These are phyloP conservation scores for Cryptus viduatorius DNA, from an alignment of 2,888 invertebrate species.

Conservation along the genomic window DNA sequence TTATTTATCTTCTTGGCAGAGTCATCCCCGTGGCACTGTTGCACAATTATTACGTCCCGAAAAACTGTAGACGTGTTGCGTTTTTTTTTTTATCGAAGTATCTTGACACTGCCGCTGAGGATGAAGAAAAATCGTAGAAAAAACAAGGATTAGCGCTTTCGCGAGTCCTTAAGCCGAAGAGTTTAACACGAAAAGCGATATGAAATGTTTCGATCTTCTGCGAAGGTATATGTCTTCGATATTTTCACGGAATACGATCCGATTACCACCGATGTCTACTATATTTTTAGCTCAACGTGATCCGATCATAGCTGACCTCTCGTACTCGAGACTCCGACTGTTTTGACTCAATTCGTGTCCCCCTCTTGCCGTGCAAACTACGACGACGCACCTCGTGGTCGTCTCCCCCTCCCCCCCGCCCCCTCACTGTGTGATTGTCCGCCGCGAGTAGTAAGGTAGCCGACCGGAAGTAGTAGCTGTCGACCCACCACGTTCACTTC, in stretches of 20 bases:
- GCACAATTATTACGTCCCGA: constrained; percentile 11
- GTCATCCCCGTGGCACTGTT: constrained; percentile 25
- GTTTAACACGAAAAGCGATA: too few relatives aligned
- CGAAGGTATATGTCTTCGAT: background rate
- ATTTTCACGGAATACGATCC: background rate
- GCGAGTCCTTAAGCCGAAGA: background rate
- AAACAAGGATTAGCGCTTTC: background rate
- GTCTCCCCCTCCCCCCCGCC: constrained; percentile 11
- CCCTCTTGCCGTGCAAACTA: background rate
- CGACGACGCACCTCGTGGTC: constrained; percentile 57
- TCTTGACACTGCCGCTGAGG: background rate
- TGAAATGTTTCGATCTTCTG: too few relatives aligned
- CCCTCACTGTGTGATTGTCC: constrained; percentile 55
- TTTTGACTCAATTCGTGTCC: background rate
- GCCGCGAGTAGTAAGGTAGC: constrained; percentile 53
- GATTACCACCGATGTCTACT: constrained; percentile 11
- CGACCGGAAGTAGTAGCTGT: constrained; percentile 59
- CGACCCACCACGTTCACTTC: constrained; percentile 20
- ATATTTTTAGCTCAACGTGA: constrained; percentile 5
- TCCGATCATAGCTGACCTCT: background rate
- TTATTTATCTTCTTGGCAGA: constrained; percentile 20
- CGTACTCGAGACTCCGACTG: background rate
- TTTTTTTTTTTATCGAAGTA: background rate
- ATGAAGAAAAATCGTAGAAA: background rate
- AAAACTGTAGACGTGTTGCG: constrained; percentile 7